A percentile compares a stretch with the other conserved stretches of the same genome.
Evolutionary conservation across 1,140 invertebrate species (phyloP).

Genomic region (Drosophila sulfurigaster): DNA sequence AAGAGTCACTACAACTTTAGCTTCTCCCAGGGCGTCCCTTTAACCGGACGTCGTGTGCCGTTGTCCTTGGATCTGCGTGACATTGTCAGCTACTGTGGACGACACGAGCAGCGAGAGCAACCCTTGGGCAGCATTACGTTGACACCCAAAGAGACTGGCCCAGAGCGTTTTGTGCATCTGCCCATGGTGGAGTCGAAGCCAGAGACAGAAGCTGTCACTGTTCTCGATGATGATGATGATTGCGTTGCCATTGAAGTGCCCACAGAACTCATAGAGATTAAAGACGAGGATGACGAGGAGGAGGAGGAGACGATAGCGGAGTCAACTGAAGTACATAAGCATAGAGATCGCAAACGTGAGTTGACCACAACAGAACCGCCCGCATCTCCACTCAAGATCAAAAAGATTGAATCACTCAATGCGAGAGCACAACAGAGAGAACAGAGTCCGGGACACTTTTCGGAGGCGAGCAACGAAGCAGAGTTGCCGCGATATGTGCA

Average conservation of each 20-base stretch:
- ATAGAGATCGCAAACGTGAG: constrained; percentile 30
- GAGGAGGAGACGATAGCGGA: neutral
- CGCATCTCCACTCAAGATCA: constrained; percentile 52
- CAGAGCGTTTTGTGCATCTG: neutral
- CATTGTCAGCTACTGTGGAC: constrained; percentile 74
- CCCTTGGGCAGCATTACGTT: constrained; percentile 51
- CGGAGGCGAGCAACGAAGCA: constrained; percentile 50
- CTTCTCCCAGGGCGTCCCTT: constrained; percentile 60
- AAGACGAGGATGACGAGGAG: constrained; percentile 59
- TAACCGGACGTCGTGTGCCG: constrained; percentile 47
- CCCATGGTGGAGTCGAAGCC: constrained; percentile 20
- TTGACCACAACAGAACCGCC: neutral
- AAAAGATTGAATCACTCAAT: constrained; percentile 63
- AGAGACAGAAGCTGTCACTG: neutral
- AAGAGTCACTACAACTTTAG: constrained; percentile 66
- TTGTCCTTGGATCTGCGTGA: constrained; percentile 73
- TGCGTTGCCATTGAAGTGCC: constrained; percentile 63
- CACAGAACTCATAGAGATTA: constrained; percentile 67
- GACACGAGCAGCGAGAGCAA: constrained; percentile 57
- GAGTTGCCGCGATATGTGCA: constrained; percentile 60
- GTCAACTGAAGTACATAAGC: neutral
- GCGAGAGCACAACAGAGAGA: neutral
- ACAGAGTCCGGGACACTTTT: constrained; percentile 46
- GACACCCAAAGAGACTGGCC: constrained; percentile 34
- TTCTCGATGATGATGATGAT: constrained; percentile 60